Percentiles rank a stretch among this genome's conserved stretches.
Evolutionary conservation across 2,113 vertebrate species (phyloP).

Genomic region (Monopterus albus): DNA sequence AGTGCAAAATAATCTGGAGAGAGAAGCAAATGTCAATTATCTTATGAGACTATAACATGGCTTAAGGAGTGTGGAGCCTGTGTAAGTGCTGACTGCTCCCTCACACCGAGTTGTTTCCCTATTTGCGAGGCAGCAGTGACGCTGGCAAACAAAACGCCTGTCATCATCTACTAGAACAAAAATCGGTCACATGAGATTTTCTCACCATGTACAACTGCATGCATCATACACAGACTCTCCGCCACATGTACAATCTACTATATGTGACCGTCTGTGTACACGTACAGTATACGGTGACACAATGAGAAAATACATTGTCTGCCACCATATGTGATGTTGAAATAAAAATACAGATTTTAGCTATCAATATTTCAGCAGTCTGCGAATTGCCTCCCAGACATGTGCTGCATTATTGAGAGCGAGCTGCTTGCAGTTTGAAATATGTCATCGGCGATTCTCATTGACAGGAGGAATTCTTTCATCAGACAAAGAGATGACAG

Average conservation of each 20-base stretch:
- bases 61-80: slow-evolving; percentile 35
- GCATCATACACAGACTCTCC: slow-evolving; percentile 23
- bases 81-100: slow-evolving; percentile 46
- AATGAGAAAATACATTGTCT: slow-evolving; percentile 36
- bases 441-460: slow-evolving; percentile 68
- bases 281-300: background rate
- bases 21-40: slow-evolving; percentile 38
- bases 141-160: slow-evolving; percentile 62
- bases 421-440: slow-evolving; percentile 70
- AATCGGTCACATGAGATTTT: slow-evolving; percentile 48
- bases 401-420: slow-evolving; percentile 73
- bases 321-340: slow-evolving; percentile 30
- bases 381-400: slow-evolving; percentile 68
- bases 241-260: background rate
- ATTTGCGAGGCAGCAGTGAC: slow-evolving; percentile 38
- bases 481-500: slow-evolving; percentile 42
- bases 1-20: slow-evolving; percentile 20
- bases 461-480: slow-evolving; percentile 60
- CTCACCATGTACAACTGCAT: slow-evolving; percentile 13
- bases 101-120: slow-evolving; percentile 34
- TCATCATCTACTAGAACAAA: slow-evolving; percentile 52
- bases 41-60: slow-evolving; percentile 24
- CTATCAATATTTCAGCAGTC: slow-evolving; percentile 72
- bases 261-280: background rate
- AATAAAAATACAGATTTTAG: slow-evolving; percentile 74